Percentiles rank a stretch among this genome's conserved stretches.
These are phyloP conservation scores for Horisme vitalbata DNA, from an alignment of 2,888 invertebrate genomes.

Conservation along the genomic window DNA sequence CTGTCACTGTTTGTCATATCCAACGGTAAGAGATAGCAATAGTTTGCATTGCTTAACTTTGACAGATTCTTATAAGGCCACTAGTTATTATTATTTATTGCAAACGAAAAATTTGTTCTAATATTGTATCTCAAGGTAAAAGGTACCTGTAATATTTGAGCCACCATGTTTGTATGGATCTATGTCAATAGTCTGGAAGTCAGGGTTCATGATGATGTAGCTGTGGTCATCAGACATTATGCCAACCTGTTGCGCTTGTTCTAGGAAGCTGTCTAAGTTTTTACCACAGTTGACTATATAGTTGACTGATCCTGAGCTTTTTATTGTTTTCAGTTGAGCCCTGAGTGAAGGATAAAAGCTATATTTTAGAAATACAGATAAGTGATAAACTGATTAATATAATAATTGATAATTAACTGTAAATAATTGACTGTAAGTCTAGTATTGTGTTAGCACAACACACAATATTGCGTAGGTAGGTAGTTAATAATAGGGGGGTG, in stretches of 20 bases:
- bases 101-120: neutral
- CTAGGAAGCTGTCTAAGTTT: slow-evolving; percentile 54
- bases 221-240: slow-evolving; percentile 90
- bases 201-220: slow-evolving; percentile 90
- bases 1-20: too few relatives aligned
- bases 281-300: slow-evolving; percentile 90
- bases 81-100: too few relatives aligned
- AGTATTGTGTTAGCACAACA: too few relatives aligned
- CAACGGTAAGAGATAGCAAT: too few relatives aligned
- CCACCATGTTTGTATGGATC: slow-evolving; percentile 90
- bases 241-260: slow-evolving; percentile 93
- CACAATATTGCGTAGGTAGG: too few relatives aligned
- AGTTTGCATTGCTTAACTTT: too few relatives aligned
- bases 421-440: too few relatives aligned
- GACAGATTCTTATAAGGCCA: too few relatives aligned
- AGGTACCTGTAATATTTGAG: slow-evolving; percentile 89
- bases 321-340: slow-evolving; percentile 86
- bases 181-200: slow-evolving; percentile 91
- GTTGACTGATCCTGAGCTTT: slow-evolving; percentile 85
- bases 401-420: too few relatives aligned
- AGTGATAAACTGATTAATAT: too few relatives aligned
- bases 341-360: slow-evolving; percentile 52
- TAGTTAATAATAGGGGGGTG: too few relatives aligned
- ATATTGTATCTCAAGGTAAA: slow-evolving; percentile 15
- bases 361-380: neutral